These are phyloP conservation scores for Phalloptychus januarius DNA, from an alignment of 2,797 vertebrate species.

Conservation along the genomic window DNA sequence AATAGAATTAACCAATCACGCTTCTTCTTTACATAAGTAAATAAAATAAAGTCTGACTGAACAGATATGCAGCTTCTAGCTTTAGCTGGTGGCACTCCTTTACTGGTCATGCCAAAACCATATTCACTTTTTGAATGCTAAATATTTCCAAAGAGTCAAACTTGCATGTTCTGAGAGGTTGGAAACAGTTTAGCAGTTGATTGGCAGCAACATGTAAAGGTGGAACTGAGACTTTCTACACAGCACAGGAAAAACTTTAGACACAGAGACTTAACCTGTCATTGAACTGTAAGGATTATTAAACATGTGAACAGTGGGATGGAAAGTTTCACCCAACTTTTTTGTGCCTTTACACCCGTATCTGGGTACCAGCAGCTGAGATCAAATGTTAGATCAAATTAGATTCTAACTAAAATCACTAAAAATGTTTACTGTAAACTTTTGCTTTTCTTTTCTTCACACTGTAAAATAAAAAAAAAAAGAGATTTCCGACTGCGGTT, in stretches of 20 bases:
- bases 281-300: background rate
- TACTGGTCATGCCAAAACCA: background rate
- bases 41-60: background rate
- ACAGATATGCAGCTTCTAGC: background rate
- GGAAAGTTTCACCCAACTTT: background rate
- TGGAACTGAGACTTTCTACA: background rate
- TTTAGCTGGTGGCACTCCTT: background rate
- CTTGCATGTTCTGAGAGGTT: background rate
- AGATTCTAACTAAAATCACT: background rate
- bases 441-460: background rate
- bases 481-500: background rate
- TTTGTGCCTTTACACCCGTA: background rate
- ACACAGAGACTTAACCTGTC: background rate
- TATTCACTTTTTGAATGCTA: background rate
- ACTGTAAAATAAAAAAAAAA: background rate
- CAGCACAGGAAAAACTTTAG: background rate
- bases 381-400: conserved; percentile 1
- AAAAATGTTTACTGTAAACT: background rate
- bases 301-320: background rate
- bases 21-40: background rate
- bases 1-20: background rate
- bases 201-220: background rate
- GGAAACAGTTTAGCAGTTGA: background rate
- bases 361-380: background rate
- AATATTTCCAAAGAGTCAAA: background rate